Evolutionary conservation across 1,140 invertebrate species (phyloP).

Genomic region (Paramacrobiotus metropolitanus): DNA sequence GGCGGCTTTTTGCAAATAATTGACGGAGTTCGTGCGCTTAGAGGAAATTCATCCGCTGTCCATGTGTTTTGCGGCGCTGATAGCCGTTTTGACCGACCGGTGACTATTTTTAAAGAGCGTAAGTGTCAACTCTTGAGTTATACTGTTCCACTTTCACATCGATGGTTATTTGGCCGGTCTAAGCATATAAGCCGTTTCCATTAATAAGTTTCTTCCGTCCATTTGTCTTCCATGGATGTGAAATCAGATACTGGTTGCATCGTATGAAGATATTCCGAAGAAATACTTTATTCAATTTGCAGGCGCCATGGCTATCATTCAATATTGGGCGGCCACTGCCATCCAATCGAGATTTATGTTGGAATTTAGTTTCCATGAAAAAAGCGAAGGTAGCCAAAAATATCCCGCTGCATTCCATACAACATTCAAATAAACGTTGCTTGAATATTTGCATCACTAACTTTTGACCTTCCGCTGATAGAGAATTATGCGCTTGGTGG

Average conservation of each 20-base stretch:
- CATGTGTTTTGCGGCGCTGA: not conserved
- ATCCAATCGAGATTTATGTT: not conserved
- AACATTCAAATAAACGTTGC: too few relatives aligned
- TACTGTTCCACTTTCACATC: too few relatives aligned
- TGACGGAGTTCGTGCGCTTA: not conserved
- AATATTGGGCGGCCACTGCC: not conserved
- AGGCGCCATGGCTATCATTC: not conserved
- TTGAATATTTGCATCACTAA: too few relatives aligned
- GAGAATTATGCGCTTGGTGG: not conserved
- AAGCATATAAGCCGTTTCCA: too few relatives aligned
- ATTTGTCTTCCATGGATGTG: too few relatives aligned
- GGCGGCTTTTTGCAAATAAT: not conserved
- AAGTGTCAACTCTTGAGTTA: not conserved
- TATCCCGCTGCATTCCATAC: too few relatives aligned
- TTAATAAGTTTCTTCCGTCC: too few relatives aligned
- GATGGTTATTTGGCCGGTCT: too few relatives aligned
- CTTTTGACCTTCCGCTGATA: not conserved
- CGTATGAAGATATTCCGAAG: too few relatives aligned
- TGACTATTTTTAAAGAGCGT: conserved; percentile 5
- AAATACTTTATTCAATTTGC: not conserved
- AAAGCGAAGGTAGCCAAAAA: not conserved
- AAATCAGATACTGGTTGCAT: too few relatives aligned
- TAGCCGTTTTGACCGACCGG: not conserved
- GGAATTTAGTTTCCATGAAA: not conserved
- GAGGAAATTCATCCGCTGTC: not conserved